phyloP scores from a whole-genome alignment of 2,797 vertebrate species.

The Perodicticus potto region DNA sequence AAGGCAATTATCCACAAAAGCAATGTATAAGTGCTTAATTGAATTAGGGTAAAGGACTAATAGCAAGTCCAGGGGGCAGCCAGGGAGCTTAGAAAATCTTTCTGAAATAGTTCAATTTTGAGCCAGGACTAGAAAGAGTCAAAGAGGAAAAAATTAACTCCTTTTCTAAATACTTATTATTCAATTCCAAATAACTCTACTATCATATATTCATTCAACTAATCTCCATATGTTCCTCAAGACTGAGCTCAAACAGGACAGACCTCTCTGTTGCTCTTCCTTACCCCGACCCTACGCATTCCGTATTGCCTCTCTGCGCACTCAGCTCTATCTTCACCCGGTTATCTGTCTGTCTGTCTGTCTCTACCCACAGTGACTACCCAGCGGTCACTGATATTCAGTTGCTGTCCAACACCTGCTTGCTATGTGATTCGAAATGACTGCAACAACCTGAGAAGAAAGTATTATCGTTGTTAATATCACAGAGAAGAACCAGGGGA shows the following conservation, averaged over 20 bases:
- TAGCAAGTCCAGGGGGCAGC: background rate
- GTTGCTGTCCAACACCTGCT: background rate
- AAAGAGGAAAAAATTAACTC: background rate
- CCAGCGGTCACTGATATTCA: background rate
- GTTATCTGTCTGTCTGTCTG: background rate
- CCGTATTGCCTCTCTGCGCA: no score
- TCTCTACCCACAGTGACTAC: background rate
- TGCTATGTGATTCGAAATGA: background rate
- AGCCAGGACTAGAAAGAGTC: background rate
- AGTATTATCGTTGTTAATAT: background rate
- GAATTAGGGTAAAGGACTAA: background rate
- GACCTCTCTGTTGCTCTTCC: fast-evolving
- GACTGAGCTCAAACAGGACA: background rate
- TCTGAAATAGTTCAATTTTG: background rate
- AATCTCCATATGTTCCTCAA: background rate
- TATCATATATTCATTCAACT: background rate
- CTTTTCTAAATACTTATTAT: background rate
- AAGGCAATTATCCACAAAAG: background rate
- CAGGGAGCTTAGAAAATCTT: background rate
- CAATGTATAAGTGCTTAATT: background rate
- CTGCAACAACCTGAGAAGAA: background rate
- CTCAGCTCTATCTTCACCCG: no score
- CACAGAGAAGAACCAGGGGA: background rate
- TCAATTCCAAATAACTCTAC: background rate
- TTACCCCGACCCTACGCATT: background rate